Evolutionary conservation across 2,113 vertebrate genomes (phyloP), one percentile per base, ranked within the genome.

Genomic region (Mixornis gularis): DNA sequence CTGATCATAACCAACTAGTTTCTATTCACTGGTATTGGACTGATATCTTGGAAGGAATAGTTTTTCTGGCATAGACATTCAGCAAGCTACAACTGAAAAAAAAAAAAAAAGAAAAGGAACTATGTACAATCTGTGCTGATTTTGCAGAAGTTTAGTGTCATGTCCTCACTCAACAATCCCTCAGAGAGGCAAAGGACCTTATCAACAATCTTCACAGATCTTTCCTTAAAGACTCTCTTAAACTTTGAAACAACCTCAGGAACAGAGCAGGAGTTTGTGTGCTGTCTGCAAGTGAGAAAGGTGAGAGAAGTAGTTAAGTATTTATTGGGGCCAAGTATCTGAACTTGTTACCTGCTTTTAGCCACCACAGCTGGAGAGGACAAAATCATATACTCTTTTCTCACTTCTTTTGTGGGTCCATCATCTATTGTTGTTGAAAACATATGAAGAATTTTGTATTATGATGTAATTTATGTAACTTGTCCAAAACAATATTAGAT

Each of bases 401-500:
- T 85, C 73, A 73, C 65, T 88, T 92, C 65, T 94, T 92, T 94
- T 21, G 25, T 56, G 64, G 32, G 41, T 64, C 89, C 12, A 20
- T 85, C 74, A 88, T 90, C 63, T 77, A 87, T 79, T 94, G 85
- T 92, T 91, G 66, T 92, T 97, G 84, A 96, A 96, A 97, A 96
- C 91, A 86, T 68, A 96, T 93, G 95, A 95, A 95, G 94, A 96
- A 93, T 94, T 97, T 97, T 93, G 72, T 85, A 82, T 95, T 85
- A 97, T 98, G 98, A 98, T 97, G 97, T 98, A 98, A 98, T 95
- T 96, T 92, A 90, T 85, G 94, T 94, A 97, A 92, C 92, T 96
- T 97, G 96, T 97, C 97, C 98, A 98, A 98, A 97, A 96, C 96
- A 98, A 97, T 98, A 97, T 98, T 95, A 97, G 96, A 97, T 98